A percentile compares a stretch with the other conserved stretches of the same genome.
Conservation (phyloP, 2,797 vertebrate genomes). For the Myoxocephalus aenaeus region DNA sequence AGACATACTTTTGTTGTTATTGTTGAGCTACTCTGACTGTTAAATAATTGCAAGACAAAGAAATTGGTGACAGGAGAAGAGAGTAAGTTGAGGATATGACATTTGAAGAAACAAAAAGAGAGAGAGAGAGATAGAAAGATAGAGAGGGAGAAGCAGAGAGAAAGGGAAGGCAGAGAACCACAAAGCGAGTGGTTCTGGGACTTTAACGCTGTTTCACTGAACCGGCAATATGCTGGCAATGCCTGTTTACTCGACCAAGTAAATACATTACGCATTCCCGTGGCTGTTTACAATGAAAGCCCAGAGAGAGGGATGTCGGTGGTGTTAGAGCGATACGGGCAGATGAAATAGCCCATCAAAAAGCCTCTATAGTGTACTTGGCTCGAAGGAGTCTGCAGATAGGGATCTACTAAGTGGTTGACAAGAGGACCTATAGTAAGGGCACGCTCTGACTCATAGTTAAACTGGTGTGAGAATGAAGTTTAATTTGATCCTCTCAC, state of each 20-base stretch:
- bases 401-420: conserved; percentile 47
- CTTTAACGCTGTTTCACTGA: conserved; percentile 14
- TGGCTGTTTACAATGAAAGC: conserved; percentile 46
- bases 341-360: conserved; percentile 48
- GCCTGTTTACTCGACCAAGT: conserved; percentile 38
- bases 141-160: neutral
- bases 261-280: conserved; percentile 53
- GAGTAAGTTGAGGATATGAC: neutral
- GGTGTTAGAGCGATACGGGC: conserved; percentile 31
- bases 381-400: conserved; percentile 44
- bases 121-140: neutral
- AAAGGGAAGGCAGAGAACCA: neutral
- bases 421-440: conserved; percentile 49
- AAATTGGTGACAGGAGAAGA: neutral
- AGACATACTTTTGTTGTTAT: conserved; percentile 1
- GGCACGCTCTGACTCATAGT: conserved; percentile 44
- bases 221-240: conserved; percentile 14
- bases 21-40: neutral
- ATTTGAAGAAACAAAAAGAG: neutral
- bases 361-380: conserved; percentile 53
- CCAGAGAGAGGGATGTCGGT: conserved; percentile 13
- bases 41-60: neutral
- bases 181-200: conserved; percentile 6
- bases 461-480: conserved; percentile 20
- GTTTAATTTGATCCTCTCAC: conserved; percentile 16